Evolutionary conservation across 1,140 invertebrate genomes (phyloP).

Genomic region (Pogonognathellus flavescens): DNA sequence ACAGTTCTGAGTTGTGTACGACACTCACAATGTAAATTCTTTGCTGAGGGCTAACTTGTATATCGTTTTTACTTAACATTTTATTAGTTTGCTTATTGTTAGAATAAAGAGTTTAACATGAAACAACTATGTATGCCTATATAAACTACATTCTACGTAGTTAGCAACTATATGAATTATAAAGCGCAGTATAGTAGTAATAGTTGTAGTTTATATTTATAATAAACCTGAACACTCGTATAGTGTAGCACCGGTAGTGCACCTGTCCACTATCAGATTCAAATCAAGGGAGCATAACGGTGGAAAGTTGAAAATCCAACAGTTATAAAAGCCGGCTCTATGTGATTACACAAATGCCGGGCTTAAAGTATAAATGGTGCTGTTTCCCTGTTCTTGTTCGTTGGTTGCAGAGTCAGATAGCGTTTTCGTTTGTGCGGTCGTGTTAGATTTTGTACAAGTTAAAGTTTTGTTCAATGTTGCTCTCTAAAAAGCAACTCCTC

Average conservation of each 20-base stretch:
- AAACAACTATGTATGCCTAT: neutral
- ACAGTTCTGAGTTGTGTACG: neutral
- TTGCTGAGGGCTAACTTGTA: neutral
- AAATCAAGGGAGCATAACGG: constrained; percentile 52
- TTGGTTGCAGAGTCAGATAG: constrained; percentile 21
- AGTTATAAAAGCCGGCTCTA: constrained; percentile 33
- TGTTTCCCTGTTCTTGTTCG: neutral
- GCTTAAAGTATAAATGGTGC: neutral
- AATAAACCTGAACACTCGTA: neutral
- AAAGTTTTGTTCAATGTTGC: constrained; percentile 13
- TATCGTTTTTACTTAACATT: neutral
- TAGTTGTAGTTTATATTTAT: neutral
- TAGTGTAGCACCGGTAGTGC: constrained; percentile 26
- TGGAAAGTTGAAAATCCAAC: constrained; percentile 54
- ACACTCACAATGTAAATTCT: neutral
- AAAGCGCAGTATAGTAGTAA: neutral
- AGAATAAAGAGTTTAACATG: neutral
- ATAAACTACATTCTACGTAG: neutral
- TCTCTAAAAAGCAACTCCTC: too few relatives aligned
- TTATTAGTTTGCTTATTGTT: constrained; percentile 21
- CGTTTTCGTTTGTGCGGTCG: constrained; percentile 25
- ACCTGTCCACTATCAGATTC: constrained; percentile 44
- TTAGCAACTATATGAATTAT: neutral
- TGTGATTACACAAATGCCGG: neutral
- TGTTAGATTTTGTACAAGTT: neutral